phyloP scores from a whole-genome alignment of 2,888 invertebrate species.

The Troglohyphantes excavatus region DNA sequence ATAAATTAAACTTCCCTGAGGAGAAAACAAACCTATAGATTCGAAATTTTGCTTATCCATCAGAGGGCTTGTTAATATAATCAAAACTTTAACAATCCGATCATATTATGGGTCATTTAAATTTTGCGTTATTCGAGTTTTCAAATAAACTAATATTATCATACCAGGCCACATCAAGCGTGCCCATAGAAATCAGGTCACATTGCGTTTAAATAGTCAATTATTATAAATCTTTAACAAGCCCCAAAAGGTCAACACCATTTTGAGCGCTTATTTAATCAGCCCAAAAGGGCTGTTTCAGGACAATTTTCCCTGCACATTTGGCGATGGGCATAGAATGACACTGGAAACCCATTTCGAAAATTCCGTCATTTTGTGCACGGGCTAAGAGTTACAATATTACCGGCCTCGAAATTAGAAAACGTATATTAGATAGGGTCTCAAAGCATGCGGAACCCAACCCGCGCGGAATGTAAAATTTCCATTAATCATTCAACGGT shows the following conservation, averaged over 20 bases:
- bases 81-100: too few relatives aligned
- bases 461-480: conserved; percentile 40
- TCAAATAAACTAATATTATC: too few relatives aligned
- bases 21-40: too few relatives aligned
- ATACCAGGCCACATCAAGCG: not conserved
- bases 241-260: not conserved
- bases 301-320: not conserved
- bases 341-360: not conserved
- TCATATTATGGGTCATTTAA: too few relatives aligned
- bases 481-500: conserved; percentile 66
- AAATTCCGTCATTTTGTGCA: not conserved
- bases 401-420: not conserved
- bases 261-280: not conserved
- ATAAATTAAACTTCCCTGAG: too few relatives aligned
- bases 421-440: not conserved
- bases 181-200: too few relatives aligned
- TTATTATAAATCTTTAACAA: not conserved
- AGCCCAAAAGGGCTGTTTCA: not conserved
- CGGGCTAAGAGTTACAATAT: not conserved
- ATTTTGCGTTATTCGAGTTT: too few relatives aligned
- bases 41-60: too few relatives aligned
- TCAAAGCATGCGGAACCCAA: conserved; percentile 50
- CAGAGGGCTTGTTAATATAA: too few relatives aligned
- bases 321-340: not conserved
- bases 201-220: too few relatives aligned